Evolutionary conservation across 2,888 invertebrate genomes (phyloP).

Genomic region (Orthosia incerta): DNA sequence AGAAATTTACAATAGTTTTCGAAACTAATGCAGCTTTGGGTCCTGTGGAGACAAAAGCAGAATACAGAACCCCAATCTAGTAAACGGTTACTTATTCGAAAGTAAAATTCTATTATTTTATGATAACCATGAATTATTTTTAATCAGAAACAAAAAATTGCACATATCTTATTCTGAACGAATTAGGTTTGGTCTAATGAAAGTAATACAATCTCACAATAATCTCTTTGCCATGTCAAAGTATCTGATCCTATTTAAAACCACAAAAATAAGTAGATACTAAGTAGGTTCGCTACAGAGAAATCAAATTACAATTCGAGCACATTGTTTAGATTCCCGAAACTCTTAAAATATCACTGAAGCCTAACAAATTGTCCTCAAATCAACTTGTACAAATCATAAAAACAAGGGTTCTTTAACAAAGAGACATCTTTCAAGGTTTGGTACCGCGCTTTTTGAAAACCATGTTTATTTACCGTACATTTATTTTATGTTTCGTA

Average conservation of each 20-base stretch:
- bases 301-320: conserved; percentile 22
- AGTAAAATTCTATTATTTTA: not conserved
- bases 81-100: not conserved
- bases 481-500: not conserved
- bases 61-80: not conserved
- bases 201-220: not conserved
- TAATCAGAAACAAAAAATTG: not conserved
- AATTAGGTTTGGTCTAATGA: not conserved
- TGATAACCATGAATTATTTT: not conserved
- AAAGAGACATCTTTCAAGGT: conserved; percentile 20
- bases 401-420: conserved; percentile 30
- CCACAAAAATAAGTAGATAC: not conserved
- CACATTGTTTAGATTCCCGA: conserved; percentile 12
- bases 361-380: conserved; percentile 31
- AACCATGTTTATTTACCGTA: not conserved
- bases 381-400: conserved; percentile 35
- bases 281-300: not conserved
- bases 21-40: conserved; percentile 1
- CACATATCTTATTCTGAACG: too few relatives aligned
- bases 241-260: not conserved
- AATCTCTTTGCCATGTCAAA: not conserved
- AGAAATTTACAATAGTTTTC: conserved; percentile 15
- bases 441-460: conserved; percentile 3
- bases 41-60: not conserved
- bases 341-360: conserved; percentile 30